Percentiles rank a stretch among this genome's conserved stretches.
phyloP scores from a whole-genome alignment of 2,888 invertebrate genomes.

The Hedychridium roseum region DNA sequence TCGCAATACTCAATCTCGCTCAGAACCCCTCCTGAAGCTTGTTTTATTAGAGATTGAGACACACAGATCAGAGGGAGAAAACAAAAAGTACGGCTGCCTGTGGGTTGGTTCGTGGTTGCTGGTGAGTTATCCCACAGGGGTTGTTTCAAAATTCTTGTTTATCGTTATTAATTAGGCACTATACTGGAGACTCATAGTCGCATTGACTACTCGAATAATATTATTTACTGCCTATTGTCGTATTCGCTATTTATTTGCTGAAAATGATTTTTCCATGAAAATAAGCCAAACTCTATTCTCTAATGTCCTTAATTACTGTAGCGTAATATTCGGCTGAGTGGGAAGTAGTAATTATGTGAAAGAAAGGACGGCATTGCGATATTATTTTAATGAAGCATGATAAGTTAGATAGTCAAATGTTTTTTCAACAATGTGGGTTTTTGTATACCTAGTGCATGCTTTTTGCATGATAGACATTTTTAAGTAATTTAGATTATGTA shows the following conservation, averaged over 20 bases:
- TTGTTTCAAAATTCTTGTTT: constrained; percentile 56
- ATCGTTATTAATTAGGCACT: constrained; percentile 11
- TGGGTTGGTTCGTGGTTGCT: constrained; percentile 62
- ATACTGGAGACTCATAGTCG: neutral
- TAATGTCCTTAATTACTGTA: too few species aligned
- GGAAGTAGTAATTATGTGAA: constrained; percentile 1
- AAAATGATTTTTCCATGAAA: constrained; percentile 55
- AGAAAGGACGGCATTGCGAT: too few species aligned
- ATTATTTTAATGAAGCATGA: constrained; percentile 24
- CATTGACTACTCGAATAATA: constrained; percentile 16
- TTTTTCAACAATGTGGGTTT: constrained; percentile 20
- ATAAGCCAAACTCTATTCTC: constrained; percentile 59
- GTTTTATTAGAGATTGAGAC: constrained; percentile 62
- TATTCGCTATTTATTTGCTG: constrained; percentile 9
- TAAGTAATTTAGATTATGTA: constrained; percentile 10
- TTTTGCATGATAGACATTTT: constrained; percentile 23
- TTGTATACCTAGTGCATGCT: constrained; percentile 24
- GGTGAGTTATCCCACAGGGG: constrained; percentile 63
- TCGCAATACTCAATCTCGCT: constrained; percentile 61
- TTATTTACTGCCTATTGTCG: constrained; percentile 7
- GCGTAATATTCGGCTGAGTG: too few species aligned
- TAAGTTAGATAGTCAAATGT: constrained; percentile 8
- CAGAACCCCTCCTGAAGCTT: constrained; percentile 60
- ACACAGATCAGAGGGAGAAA: constrained; percentile 59
- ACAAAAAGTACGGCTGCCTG: constrained; percentile 60